phyloP scores from a whole-genome alignment of 2,888 invertebrate genomes.

The Drosophila greeni region DNA sequence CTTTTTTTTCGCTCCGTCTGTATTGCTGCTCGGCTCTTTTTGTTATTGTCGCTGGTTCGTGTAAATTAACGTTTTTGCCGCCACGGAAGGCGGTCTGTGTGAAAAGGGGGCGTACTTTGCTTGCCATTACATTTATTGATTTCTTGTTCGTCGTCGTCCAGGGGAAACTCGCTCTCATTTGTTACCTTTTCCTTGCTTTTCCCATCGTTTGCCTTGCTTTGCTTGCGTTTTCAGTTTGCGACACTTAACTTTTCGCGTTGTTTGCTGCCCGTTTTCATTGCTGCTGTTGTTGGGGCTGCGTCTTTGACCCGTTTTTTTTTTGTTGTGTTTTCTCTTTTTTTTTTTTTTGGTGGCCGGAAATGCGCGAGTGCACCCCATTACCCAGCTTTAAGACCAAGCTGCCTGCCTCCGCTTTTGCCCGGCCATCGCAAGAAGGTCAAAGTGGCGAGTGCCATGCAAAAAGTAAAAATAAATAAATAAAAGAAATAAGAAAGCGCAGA shows the following conservation, averaged over 20 bases:
- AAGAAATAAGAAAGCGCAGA: neutral
- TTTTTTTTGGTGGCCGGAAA: constrained; percentile 50
- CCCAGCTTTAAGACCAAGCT: constrained; percentile 6
- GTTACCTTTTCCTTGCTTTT: constrained; percentile 50
- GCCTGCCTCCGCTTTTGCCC: neutral
- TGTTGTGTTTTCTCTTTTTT: constrained; percentile 31
- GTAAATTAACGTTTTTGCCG: constrained; percentile 62
- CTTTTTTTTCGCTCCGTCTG: constrained; percentile 7
- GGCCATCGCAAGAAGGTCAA: constrained; percentile 37
- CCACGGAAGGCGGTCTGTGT: constrained; percentile 5
- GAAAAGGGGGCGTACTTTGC: constrained; percentile 14
- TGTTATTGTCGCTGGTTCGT: constrained; percentile 42
- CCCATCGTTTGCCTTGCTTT: constrained; percentile 38
- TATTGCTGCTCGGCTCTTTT: constrained; percentile 9
- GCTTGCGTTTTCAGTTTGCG: constrained; percentile 54
- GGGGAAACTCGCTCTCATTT: constrained; percentile 35
- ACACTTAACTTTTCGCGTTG: constrained; percentile 67
- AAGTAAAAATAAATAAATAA: neutral
- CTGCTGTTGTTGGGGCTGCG: constrained; percentile 46
- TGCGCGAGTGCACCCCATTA: constrained; percentile 46
- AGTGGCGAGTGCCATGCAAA: constrained; percentile 21
- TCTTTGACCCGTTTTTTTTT: constrained; percentile 62
- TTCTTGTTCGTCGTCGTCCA: constrained; percentile 39
- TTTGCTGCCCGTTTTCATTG: constrained; percentile 35
- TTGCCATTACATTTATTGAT: constrained; percentile 67